phyloP scores from a whole-genome alignment of 1,140 invertebrate species.

The Drosophila eugracilis region DNA sequence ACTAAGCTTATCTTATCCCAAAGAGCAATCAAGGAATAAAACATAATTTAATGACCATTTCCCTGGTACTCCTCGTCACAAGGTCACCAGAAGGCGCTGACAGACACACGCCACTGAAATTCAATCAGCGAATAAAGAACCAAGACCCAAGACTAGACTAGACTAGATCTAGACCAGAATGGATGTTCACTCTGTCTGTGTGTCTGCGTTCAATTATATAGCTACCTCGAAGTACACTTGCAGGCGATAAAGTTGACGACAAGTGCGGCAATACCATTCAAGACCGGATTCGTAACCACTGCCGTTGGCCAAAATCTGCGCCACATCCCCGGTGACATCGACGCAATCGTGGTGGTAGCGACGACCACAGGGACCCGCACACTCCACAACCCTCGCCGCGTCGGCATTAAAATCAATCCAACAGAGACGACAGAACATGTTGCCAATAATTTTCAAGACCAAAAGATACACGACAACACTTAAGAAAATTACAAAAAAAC shows the following conservation, averaged over 20 bases:
- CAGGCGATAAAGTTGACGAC: slow-evolving; percentile 82
- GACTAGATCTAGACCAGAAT: slow-evolving; percentile 3
- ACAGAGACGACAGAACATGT: slow-evolving; percentile 83
- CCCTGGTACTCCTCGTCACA: neutral
- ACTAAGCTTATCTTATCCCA: neutral
- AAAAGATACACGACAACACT: slow-evolving; percentile 54
- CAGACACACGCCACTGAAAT: slow-evolving; percentile 8
- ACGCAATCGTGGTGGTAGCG: slow-evolving; percentile 60
- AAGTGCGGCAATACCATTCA: slow-evolving; percentile 79
- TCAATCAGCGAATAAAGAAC: slow-evolving; percentile 22
- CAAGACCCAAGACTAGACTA: neutral
- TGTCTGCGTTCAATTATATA: too few species aligned
- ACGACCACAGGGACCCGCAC: slow-evolving; percentile 66
- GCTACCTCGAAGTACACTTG: slow-evolving; percentile 81
- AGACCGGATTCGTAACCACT: slow-evolving; percentile 28
- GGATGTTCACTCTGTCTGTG: neutral
- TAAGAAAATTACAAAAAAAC: slow-evolving; percentile 69
- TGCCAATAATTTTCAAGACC: slow-evolving; percentile 62
- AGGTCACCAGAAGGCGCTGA: slow-evolving; percentile 1
- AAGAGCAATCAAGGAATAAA: neutral
- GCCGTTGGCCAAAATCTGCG: slow-evolving; percentile 28
- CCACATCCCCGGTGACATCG: slow-evolving; percentile 62
- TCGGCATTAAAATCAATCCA: slow-evolving; percentile 77
- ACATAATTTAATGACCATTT: slow-evolving; percentile 13
- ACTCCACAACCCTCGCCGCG: slow-evolving; percentile 54